These are phyloP conservation scores for Cepaea hortensis DNA, from an alignment of 2,888 invertebrate species.

Conservation along the genomic window DNA sequence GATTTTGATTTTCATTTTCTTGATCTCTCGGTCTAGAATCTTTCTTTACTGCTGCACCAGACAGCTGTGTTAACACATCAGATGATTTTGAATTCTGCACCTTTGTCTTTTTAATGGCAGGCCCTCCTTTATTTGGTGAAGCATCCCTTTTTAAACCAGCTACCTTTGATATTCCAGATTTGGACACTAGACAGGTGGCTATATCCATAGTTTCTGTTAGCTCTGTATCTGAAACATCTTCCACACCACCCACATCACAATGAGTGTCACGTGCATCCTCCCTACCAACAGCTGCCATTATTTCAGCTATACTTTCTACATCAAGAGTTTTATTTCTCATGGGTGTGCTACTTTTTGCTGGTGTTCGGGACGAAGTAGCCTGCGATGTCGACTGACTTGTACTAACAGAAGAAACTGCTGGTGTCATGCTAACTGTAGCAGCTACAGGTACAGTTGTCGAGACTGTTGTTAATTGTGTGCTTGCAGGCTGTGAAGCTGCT, in stretches of 20 bases:
- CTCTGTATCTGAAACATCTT: constrained; percentile 33
- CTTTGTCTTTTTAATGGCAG: constrained; percentile 9
- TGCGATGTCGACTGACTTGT: neutral
- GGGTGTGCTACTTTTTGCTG: neutral
- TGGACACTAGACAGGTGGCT: neutral
- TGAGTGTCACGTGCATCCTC: neutral
- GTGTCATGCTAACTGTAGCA: neutral
- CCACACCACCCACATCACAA: neutral
- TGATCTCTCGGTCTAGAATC: neutral
- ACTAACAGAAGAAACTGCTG: neutral
- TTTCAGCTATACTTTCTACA: constrained; percentile 15
- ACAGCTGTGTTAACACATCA: neutral
- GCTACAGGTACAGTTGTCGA: neutral
- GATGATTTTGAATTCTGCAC: neutral
- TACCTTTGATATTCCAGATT: neutral
- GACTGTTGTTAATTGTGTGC: neutral
- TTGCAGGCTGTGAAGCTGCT: neutral
- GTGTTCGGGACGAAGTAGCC: neutral
- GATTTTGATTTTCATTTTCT: neutral
- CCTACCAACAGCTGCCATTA: constrained; percentile 22
- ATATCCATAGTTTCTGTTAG: neutral
- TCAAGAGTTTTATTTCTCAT: neutral
- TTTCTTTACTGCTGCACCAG: neutral
- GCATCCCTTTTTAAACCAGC: constrained; percentile 13
- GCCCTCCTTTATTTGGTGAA: constrained; percentile 10